Base-by-base conservation (phyloP, 2,113 vertebrate species). In the Brachypodius melanocephalos region DNA sequence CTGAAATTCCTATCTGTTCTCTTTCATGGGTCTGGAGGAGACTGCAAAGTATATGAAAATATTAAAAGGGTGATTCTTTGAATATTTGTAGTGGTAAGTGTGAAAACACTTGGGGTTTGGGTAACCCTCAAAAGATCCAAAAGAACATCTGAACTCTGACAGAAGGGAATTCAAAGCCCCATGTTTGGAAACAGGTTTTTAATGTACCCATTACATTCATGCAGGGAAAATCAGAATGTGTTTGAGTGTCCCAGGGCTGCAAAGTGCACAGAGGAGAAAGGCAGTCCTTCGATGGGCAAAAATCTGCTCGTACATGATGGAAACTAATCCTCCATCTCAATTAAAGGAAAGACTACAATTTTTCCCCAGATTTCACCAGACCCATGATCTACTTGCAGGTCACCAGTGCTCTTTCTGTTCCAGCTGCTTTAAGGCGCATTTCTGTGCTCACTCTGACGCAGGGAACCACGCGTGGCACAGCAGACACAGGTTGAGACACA, bases 401-500 rank as follows among this genome's bases (percentile, higher is more conserved):
- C 84, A 34, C 13, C 62, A 17, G 12, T 71, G 12, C 4, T 73
- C 20, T 28, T 21, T 38, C 10, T 72, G 24, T 24, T 79, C 18
- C n/a, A 54, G 67, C 36, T 9, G 46, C 12, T 52, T 59, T 14
- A 40, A 59, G 78, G 55, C 18, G 43, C 7, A 1, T 65, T 89
- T 61, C 28, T 52, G 22, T 11, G 61, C n/a, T 69, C 15, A 9
- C 6, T 5, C 3, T 49, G 65, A 36, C 0, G 0, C 31, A 58
- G 69, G 51, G 73, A 51, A 65, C n/a, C 80, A 7, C 0, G 0
- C 0, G 6, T 6, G 43, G 31, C 59, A 80, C 55, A 29, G 79
- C 2, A 54, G 51, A 18, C 57, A 22, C 0, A 0, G 25, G 12
- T 5, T 34, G 34, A 0, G 1, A 67, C 36, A 48, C 81, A 28